Base-by-base conservation (phyloP, 2,888 invertebrate species). In the Tetheella fluctuosa region DNA sequence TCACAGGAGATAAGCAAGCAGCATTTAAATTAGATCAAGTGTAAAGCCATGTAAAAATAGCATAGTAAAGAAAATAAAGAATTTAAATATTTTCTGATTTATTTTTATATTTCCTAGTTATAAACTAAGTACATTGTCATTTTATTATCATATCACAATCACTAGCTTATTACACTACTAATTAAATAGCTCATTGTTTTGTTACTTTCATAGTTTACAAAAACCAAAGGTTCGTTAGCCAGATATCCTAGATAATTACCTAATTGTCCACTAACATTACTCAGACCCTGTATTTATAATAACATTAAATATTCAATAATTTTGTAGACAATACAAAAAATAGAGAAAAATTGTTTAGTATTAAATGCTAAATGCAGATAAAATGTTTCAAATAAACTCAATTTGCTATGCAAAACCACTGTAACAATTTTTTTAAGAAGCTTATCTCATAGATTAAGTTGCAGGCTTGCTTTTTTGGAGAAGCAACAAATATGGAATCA, bases 21-120 rank as follows among this genome's bases (percentile, higher is more conserved):
- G 94, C 94, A 81, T 96, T 94, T 77, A 95, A 94, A 86, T 63
- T 96, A 58, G 94, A 94, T 93, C 96, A 96, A 91, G 80, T 92
- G 20, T 94, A 55, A 89, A 77, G 10, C 1, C 52, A 34, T 58
- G 23, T 37, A 39, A 57, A 61, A n/a, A 75, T 60, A 60, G 52
- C 23, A 48, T 57, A 56, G 57, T 58, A 55, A 52, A 58, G 60
- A 65, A 62, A 64, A 52, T 62, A 60, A 63, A 61, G 17, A 20
- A 34, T 12, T 15, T 56, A 58, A 52, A 60, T 53, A 59, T 42
- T 56, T 59, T 37, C 15, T 55, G 53, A 54, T 55, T 58, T 54
- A 54, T 54, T 54, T 54, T 54, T 23, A 28, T 6, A 54, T 5
- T 54, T 48, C 20, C 17, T 48, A 48, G 10, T 20, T 48, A 48